Evolutionary conservation across 2,797 vertebrate species (phyloP), one percentile per base, ranked within the genome.

Genomic region (Lophius americanus): DNA sequence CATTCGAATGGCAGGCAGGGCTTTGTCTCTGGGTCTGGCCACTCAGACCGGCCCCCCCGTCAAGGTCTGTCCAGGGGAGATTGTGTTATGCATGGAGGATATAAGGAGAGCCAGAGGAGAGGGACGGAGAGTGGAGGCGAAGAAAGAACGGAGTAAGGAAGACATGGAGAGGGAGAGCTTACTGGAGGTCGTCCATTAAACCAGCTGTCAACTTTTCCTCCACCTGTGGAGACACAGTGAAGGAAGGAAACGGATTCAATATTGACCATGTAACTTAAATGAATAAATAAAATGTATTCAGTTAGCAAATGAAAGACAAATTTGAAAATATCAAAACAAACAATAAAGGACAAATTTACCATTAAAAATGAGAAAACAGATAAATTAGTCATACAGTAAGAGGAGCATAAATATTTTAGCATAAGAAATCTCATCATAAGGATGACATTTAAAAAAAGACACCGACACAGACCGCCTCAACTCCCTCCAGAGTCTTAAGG

Each of bases 101-200:
- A 87, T 79, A 69, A 81, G 82, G 67, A 76, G 68, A 78, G 60
- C 67, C 70, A 81, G 79, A 84, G 75, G 68, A 89, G 88, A 88
- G 85, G 78, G 87, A 76, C 2, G 41, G 85, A 68, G 66, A 79
- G 66, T 85, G 86, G 83, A 83, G 84, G 85, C 81, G 81, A 85
- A 83, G 83, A 83, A 73, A 85, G 88, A 85, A 78, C 67, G 70
- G 76, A 85, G 80, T 82, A 70, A 46, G 70, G 80, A 72, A 79
- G 79, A 85, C 79, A 83, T 71, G 72, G 67, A 85, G 84, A 79
- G 35, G 73, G 64, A 84, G 71, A 85, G 88, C 79, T 77, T 78
- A 91, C 89, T 81, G 78, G 91, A 89, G 93, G 92, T 94, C 95
- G 95, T 98, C 95, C 94, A 94, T 99, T 96, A 97, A 84, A 87